Base-by-base conservation (phyloP, 2,113 vertebrate species). In the Alethe diademata region DNA sequence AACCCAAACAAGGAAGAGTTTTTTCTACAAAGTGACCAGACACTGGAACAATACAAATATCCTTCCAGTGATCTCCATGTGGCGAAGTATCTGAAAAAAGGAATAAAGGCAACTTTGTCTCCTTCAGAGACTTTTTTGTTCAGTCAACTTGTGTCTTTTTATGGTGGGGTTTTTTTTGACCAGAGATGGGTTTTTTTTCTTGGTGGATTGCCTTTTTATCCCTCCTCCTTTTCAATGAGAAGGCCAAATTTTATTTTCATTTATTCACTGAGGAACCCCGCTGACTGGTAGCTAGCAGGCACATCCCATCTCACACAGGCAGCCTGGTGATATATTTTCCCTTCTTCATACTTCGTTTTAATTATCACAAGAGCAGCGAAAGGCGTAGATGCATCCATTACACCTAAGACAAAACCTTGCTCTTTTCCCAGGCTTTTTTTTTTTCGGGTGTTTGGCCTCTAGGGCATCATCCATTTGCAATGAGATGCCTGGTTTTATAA, bases 11-110 rank as follows among this genome's bases (percentile, higher is more conserved):
- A 92, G 72, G 66, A 56, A 47, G 22, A 78, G 14, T 4, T 23
- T 69, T 93, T 73, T 58, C 86, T 90, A 75, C 33, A 66, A 64
- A 85, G 43, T 35, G 67, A 58, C 33, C 92, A 92, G 84, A 47
- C 78, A 28, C 62, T 42, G 60, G 58, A 93, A 94, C 81, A 95
- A 94, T 93, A 67, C 45, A 94, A 88, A 88, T 56, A 36, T 2
- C 2, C 26, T 85, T 69, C 60, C 71, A 82, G 53, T 50, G 57
- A 85, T 85, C 51, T 92, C 51, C 72, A 79, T 2, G 3, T 57
- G 78, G 38, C 69, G 95, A 96, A 94, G 25, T 65, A 56, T 72
- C 65, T 45, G 42, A 36, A 73, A 93, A 94, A 82, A 87, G 14
- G 91, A 85, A 82, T 31, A 51, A 71, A 79, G 57, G 66, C 29